These are phyloP conservation scores for Passerculus sandwichensis DNA, from an alignment of 2,797 vertebrate genomes.

Conservation along the genomic window DNA sequence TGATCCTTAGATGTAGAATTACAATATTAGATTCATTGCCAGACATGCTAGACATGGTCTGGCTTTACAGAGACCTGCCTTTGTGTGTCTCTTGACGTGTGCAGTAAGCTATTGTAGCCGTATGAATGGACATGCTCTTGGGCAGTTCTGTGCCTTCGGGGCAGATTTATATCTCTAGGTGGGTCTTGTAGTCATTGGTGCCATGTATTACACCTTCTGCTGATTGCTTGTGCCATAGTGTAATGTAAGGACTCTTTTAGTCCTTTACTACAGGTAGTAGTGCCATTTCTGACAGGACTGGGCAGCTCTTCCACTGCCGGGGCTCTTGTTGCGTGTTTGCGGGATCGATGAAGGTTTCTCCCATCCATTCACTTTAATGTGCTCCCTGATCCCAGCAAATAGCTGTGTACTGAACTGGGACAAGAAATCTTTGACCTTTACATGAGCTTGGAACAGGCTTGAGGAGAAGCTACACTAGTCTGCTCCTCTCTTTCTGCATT, in stretches of 20 bases:
- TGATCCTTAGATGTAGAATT: background rate
- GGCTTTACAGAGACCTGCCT: background rate
- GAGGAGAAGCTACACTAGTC: background rate
- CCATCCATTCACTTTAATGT: background rate
- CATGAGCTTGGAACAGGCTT: background rate
- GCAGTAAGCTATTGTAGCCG: background rate
- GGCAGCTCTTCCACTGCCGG: background rate
- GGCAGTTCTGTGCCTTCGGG: background rate
- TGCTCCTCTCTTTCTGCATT: background rate
- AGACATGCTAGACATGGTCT: background rate
- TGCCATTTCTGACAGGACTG: background rate
- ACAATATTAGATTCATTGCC: background rate
- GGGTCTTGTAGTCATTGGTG: background rate
- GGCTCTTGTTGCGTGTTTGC: background rate
- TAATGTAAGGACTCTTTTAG: background rate
- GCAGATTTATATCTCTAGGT: background rate
- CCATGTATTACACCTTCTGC: background rate
- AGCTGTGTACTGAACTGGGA: background rate
- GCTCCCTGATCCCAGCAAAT: background rate
- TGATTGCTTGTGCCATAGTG: background rate
- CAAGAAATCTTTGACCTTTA: conserved; percentile 1
- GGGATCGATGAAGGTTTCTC: background rate
- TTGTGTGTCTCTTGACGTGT: background rate
- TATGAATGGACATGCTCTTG: background rate
- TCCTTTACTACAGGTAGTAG: background rate